Base-by-base conservation (phyloP, 1,140 invertebrate genomes). In the Oncopeltus fasciatus region DNA sequence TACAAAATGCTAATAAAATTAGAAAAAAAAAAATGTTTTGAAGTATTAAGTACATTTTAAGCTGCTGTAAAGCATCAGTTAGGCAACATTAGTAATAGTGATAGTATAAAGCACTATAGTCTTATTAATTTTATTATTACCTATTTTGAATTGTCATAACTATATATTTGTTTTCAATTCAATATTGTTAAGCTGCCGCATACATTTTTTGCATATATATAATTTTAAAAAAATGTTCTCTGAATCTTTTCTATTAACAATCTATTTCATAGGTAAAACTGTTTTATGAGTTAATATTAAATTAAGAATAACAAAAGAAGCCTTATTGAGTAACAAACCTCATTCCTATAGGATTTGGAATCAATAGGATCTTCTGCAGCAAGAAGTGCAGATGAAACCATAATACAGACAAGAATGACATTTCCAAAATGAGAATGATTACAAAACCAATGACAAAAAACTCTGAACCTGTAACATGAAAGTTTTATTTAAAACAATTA, bases 381-480 rank as follows among this genome's bases (percentile, higher is more conserved):
- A 74, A 99, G 82, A 85, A 99, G 93, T 61, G 90, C 92, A 58
- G 93, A 97, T 2, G 95, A 98, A 67, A 99, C 90, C 80, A 99
- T 86, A 74, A 99, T 99, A 75, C 96, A 99, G 8, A 87, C 87
- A 44, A 99, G 77, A 67, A 99, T 95, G 64, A 96, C 81, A 76
- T 99, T 99, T 26, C 92, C 84, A 73, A 99, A 99, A 69, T 92
- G 87, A 59, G 84, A 86, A 72, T 99, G 95, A 74, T 98, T 98
- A 71, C 92, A 95, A 63, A 98, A 79, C 81, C 86, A 91, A 76
- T 98, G 94, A 74, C 95, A 99, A 69, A 97, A 89, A 2, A 96
- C 82, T 21, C 97, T 91, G 77, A 99, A 91, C 76, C 94, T 95
- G 76, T 60, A 75, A 1, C 18, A n/a, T n/a, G n/a, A n/a, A n/a